phyloP scores from a whole-genome alignment of 1,140 invertebrate genomes.

The Drosophila takahashii region DNA sequence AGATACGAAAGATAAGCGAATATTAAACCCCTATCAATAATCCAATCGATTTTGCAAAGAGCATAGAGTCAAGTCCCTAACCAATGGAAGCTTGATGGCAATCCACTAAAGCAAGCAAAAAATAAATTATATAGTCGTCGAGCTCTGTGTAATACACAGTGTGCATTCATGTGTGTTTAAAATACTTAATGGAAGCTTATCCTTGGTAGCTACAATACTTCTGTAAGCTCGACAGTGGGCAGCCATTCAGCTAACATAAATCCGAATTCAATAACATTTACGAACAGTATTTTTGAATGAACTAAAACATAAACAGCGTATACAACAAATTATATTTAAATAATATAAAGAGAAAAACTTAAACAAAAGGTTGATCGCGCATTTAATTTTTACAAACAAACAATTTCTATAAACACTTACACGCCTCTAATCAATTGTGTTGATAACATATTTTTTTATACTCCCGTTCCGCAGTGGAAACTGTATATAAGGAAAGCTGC shows the following conservation, averaged over 20 bases:
- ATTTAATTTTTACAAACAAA: constrained; percentile 64
- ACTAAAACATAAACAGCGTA: constrained; percentile 39
- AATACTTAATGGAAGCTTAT: constrained; percentile 37
- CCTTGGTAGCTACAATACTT: constrained; percentile 46
- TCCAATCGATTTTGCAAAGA: neutral
- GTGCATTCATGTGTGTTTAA: constrained; percentile 4
- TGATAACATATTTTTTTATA: constrained; percentile 52
- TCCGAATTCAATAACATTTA: constrained; percentile 59
- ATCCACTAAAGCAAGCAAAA: constrained; percentile 3
- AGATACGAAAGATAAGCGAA: constrained; percentile 17
- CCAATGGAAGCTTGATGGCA: neutral
- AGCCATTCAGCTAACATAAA: constrained; percentile 58
- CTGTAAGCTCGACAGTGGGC: constrained; percentile 32
- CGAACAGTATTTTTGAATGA: constrained; percentile 71
- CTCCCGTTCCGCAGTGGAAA: constrained; percentile 9
- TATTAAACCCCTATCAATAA: neutral
- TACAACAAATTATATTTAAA: constrained; percentile 43
- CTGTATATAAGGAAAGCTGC: constrained; percentile 18
- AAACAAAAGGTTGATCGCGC: constrained; percentile 71
- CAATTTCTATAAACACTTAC: constrained; percentile 40
- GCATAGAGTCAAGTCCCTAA: neutral
- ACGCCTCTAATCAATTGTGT: constrained; percentile 32
- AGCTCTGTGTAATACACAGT: constrained; percentile 1
- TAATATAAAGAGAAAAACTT: constrained; percentile 25
- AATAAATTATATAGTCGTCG: neutral